A percentile compares a stretch with the other conserved stretches of the same genome.
These are phyloP conservation scores for Lapara coniferarum DNA, from an alignment of 2,888 invertebrate species.

Conservation along the genomic window DNA sequence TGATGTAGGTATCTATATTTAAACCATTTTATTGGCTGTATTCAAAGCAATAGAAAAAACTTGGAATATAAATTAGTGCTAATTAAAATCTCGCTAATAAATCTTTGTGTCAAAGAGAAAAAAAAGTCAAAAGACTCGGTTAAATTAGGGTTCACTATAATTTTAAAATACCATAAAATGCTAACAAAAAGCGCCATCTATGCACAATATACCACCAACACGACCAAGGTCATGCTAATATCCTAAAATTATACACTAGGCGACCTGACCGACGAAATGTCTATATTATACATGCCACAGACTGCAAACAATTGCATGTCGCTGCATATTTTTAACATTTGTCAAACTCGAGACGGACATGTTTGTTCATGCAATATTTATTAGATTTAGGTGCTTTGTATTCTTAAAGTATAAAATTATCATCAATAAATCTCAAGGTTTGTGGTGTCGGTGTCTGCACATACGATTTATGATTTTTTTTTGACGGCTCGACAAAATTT, in stretches of 20 bases:
- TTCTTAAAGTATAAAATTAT: slow-evolving; percentile 62
- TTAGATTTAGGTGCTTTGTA: slow-evolving; percentile 51
- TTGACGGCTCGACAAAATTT: neutral
- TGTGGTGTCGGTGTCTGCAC: slow-evolving; percentile 20
- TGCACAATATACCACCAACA: too few species aligned
- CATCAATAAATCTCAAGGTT: slow-evolving; percentile 66
- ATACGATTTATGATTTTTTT: neutral
- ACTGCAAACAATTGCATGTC: slow-evolving; percentile 75
- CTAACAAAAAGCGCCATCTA: neutral
- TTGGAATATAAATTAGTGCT: too few species aligned
- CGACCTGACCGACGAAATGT: slow-evolving; percentile 68
- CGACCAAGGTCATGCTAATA: slow-evolving; percentile 52
- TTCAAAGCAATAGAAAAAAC: too few species aligned
- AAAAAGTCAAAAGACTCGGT: too few species aligned
- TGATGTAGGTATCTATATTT: too few species aligned
- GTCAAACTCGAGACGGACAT: slow-evolving; percentile 61
- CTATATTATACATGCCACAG: slow-evolving; percentile 63
- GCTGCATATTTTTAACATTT: slow-evolving; percentile 49
- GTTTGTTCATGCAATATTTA: slow-evolving; percentile 62
- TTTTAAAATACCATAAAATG: too few species aligned
- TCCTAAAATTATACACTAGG: slow-evolving; percentile 48
- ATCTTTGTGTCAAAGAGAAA: too few species aligned
- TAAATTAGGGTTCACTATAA: too few species aligned
- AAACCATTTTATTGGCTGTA: too few species aligned
- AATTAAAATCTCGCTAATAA: too few species aligned